Percentiles rank a stretch among this genome's conserved stretches.
Evolutionary conservation across 2,113 vertebrate species (phyloP).

Genomic region (Boulengeromyrus knoepffleri): DNA sequence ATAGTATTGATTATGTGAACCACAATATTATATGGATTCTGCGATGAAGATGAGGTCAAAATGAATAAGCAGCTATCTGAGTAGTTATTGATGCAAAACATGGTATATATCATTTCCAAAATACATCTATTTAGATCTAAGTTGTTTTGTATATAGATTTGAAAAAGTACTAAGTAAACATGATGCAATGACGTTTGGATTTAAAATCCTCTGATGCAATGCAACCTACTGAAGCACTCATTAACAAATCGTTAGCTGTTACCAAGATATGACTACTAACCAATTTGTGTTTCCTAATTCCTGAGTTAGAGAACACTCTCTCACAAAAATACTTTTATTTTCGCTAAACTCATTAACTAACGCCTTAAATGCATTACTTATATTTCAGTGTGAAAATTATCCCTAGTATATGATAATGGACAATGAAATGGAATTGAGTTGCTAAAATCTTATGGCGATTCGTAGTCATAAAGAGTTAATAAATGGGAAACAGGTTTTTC

Average conservation of each 20-base stretch:
- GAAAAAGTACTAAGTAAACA: slow-evolving; percentile 5
- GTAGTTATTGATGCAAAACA: not conserved
- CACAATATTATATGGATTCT: not conserved
- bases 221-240: not conserved
- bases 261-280: not conserved
- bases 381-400: slow-evolving; percentile 18
- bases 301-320: not conserved
- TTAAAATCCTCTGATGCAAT: not conserved
- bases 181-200: not conserved
- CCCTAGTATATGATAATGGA: not conserved
- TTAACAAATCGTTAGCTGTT: not conserved
- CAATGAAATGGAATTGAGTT: slow-evolving; percentile 2
- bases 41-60: not conserved
- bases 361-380: not conserved
- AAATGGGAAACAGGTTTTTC: not conserved
- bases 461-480: not conserved
- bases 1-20: not conserved
- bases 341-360: not conserved
- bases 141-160: not conserved
- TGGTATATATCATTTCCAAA: not conserved
- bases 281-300: not conserved
- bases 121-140: not conserved
- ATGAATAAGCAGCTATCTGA: not conserved
- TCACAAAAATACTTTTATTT: slow-evolving; percentile 7
- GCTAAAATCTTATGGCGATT: not conserved